These are phyloP conservation scores for Mesocentrotus franciscanus DNA, from an alignment of 53 echinoderm and acorn worm genomes.

Conservation along the genomic window DNA sequence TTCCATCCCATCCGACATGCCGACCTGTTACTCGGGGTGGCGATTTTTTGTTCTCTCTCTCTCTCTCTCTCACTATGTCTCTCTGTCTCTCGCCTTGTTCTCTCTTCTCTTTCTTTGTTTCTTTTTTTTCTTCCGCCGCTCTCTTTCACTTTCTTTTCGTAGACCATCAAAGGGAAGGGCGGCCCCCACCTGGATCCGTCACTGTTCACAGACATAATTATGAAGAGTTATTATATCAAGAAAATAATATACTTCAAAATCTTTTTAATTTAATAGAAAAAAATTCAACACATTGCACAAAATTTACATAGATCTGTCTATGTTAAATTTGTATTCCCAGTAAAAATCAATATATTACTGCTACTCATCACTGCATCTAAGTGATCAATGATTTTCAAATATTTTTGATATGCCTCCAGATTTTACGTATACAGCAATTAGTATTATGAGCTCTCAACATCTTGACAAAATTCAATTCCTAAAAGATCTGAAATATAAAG, in stretches of 20 bases:
- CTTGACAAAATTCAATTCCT: background rate
- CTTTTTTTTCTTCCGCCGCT: too few relatives aligned
- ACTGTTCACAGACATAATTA: background rate
- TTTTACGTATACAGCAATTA: too few relatives aligned
- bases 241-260: background rate
- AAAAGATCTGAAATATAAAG: background rate
- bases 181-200: too few relatives aligned
- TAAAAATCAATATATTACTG: background rate
- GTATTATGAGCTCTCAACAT: background rate
- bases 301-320: background rate
- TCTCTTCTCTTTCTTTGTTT: too few relatives aligned
- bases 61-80: too few relatives aligned
- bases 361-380: background rate
- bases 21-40: too few relatives aligned
- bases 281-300: background rate
- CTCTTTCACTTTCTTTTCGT: too few relatives aligned
- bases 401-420: background rate
- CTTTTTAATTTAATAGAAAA: slow-evolving; percentile 5
- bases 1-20: too few relatives aligned
- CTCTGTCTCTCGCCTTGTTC: too few relatives aligned
- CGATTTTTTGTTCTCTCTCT: too few relatives aligned
- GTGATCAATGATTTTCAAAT: background rate
- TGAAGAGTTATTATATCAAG: background rate
- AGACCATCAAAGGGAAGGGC: too few relatives aligned
- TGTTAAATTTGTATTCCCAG: background rate